These are phyloP conservation scores for Oncorhynchus mykiss DNA, from an alignment of 2,113 vertebrate species.

Conservation along the genomic window DNA sequence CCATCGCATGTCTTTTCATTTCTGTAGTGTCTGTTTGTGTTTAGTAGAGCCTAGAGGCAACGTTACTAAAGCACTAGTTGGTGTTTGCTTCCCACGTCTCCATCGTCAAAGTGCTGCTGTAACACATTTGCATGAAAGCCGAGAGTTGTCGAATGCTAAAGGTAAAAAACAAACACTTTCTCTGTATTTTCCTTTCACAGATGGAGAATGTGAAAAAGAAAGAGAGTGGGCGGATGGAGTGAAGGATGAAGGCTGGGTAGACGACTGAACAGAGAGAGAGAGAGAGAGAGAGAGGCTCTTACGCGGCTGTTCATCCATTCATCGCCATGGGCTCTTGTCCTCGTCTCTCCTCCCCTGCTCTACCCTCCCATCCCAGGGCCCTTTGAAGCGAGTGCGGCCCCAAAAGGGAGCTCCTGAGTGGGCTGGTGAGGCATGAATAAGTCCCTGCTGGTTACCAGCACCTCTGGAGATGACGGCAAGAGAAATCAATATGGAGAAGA, in stretches of 20 bases:
- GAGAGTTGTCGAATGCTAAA: constrained; percentile 68
- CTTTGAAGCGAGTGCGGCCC: constrained; percentile 60
- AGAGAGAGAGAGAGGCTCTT: constrained; percentile 31
- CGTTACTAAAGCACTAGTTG: constrained; percentile 71
- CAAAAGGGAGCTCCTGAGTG: constrained; percentile 66
- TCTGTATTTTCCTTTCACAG: constrained; percentile 52
- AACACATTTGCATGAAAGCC: constrained; percentile 71
- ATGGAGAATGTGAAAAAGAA: constrained; percentile 50
- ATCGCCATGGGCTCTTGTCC: constrained; percentile 69
- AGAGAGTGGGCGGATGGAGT: constrained; percentile 70
- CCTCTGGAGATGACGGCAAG: constrained; percentile 68
- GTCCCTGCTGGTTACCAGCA: constrained; percentile 66
- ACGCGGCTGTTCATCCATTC: constrained; percentile 63
- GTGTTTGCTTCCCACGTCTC: constrained; percentile 69
- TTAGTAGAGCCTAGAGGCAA: constrained; percentile 54
- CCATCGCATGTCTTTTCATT: too few relatives aligned
- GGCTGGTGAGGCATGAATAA: constrained; percentile 67
- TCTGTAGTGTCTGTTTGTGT: constrained; percentile 52
- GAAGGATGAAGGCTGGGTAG: constrained; percentile 63
- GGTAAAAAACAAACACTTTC: constrained; percentile 66
- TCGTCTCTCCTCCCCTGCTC: constrained; percentile 61
- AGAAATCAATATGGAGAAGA: constrained; percentile 75
- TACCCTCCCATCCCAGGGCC: constrained; percentile 66
- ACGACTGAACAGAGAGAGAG: constrained; percentile 68
- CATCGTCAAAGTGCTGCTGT: constrained; percentile 73